Percentiles rank a stretch among this genome's conserved stretches.
phyloP scores from a whole-genome alignment of 2,113 vertebrate genomes.

The Siphamia tubifer region DNA sequence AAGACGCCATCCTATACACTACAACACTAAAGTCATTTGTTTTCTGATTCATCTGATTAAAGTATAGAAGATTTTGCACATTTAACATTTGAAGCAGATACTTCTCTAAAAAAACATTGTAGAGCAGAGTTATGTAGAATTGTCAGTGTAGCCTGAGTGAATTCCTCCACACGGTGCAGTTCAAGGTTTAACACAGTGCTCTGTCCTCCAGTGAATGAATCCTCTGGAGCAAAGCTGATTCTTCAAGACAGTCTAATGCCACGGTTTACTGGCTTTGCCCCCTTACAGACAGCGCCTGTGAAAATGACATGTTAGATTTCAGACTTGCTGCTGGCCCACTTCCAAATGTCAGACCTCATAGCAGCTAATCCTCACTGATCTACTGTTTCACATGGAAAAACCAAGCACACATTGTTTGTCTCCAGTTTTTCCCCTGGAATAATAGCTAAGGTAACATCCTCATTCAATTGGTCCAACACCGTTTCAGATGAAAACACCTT shows the following conservation, averaged over 20 bases:
- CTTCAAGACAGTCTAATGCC: slow-evolving; percentile 6
- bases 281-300: background rate
- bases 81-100: too few relatives aligned
- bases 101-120: too few relatives aligned
- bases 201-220: slow-evolving; percentile 1
- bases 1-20: too few relatives aligned
- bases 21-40: too few relatives aligned
- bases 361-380: background rate
- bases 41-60: too few relatives aligned
- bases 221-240: slow-evolving; percentile 22
- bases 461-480: too few relatives aligned
- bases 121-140: too few relatives aligned
- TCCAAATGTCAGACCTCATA: background rate
- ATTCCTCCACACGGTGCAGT: background rate
- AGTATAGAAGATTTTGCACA: too few relatives aligned
- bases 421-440: background rate
- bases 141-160: background rate
- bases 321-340: background rate
- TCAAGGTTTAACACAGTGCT: slow-evolving; percentile 3
- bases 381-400: background rate
- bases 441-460: too few relatives aligned
- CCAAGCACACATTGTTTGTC: background rate
- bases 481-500: too few relatives aligned
- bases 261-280: background rate
- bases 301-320: background rate